Base-by-base conservation (phyloP, 2,113 vertebrate genomes). In the Coryphaenoides rupestris region DNA sequence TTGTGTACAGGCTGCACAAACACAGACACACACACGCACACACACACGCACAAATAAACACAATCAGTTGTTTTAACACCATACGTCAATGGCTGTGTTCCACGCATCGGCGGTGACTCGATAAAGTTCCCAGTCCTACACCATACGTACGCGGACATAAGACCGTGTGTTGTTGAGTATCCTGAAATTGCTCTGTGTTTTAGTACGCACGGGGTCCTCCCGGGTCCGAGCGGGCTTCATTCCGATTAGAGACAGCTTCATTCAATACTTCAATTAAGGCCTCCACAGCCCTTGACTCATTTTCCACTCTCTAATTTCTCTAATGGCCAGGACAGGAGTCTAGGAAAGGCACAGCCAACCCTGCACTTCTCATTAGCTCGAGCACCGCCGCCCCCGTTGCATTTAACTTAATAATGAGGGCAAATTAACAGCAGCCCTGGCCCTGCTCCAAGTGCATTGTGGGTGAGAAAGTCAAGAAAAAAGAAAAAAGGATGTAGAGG, bases 241-340 rank as follows among this genome's bases (percentile, higher is more conserved):
- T 73, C 72, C 84, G 86, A 89, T 91, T 86, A 87, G 87, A 89
- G 83, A 86, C 78, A 72, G 75, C 78, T 85, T 78, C 73, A 75
- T 90, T 89, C 61, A 82, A 88, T 86, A 90, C 82, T 89, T 87
- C 87, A 89, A 86, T 89, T 86, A 90, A 90, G 76, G 68, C 78
- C 79, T 87, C 79, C 75, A 72, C 74, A 81, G 87, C 77, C 86
- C 87, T 86, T 85, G 81, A 89, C 90, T 92, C 85, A 90, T 90
- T 92, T 92, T 93, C 90, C 88, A 91, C 89, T 86, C 88, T 87
- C 81, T 92, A 89, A 92, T 92, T 92, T 88, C 85, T 91, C 77
- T 92, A 92, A 93, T 91, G 80, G 86, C 83, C 88, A 62, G 76
- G 88, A 88, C 86, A 87, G 84, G 81, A 89, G 91, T 68, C 88